Conservation (phyloP, 2,888 invertebrate species). For the Phyllotreta striolata region DNA sequence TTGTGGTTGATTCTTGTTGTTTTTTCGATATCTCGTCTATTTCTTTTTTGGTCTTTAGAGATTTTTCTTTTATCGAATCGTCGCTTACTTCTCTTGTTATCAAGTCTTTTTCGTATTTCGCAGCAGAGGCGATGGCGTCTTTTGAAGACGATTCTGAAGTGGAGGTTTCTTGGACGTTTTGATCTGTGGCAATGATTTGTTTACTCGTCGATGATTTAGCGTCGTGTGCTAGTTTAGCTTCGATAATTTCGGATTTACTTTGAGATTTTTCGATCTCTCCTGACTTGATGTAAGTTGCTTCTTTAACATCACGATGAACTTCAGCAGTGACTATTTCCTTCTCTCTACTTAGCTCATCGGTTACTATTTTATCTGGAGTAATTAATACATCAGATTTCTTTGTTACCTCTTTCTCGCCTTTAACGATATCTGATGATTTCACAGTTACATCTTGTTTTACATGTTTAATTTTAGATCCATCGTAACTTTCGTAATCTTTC, state of each 20-base stretch:
- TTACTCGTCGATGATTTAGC: constrained; percentile 30
- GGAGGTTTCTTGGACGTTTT: constrained; percentile 25
- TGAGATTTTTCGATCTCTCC: constrained; percentile 28
- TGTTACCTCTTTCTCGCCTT: constrained; percentile 48
- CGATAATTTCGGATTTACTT: constrained; percentile 30
- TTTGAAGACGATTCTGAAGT: constrained; percentile 18
- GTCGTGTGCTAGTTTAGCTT: constrained; percentile 29
- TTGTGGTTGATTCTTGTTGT: constrained; percentile 39
- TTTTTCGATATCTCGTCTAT: constrained; percentile 44
- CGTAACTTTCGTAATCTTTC: constrained; percentile 48
- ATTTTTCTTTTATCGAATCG: constrained; percentile 43
- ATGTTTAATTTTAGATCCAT: constrained; percentile 49
- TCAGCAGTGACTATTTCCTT: constrained; percentile 44
- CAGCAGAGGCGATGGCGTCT: constrained; percentile 33
- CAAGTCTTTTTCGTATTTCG: constrained; percentile 37
- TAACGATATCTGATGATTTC: constrained; percentile 50
- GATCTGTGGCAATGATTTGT: constrained; percentile 31
- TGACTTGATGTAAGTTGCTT: constrained; percentile 28
- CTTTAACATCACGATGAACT: constrained; percentile 43
- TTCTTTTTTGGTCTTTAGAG: constrained; percentile 44
- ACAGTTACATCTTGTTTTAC: constrained; percentile 50
- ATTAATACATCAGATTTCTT: constrained; percentile 51
- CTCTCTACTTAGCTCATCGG: constrained; percentile 47
- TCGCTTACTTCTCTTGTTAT: constrained; percentile 38
- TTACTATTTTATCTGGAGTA: constrained; percentile 53